These are phyloP conservation scores for Takifugu flavidus DNA, from an alignment of 2,113 vertebrate species.

Conservation along the genomic window DNA sequence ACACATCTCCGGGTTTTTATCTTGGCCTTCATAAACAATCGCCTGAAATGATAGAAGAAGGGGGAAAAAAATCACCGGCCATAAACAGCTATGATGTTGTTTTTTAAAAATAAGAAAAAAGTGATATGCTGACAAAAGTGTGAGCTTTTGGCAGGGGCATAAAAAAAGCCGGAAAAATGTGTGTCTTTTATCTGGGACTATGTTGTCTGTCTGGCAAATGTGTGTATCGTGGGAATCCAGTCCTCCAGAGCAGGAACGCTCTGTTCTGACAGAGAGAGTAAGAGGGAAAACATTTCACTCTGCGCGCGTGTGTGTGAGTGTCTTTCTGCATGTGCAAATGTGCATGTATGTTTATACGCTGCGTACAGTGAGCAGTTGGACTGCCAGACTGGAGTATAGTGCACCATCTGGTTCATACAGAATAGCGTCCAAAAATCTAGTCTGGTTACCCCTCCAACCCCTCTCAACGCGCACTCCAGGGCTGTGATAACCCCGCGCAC, in stretches of 20 bases:
- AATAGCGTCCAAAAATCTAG: conserved; percentile 70
- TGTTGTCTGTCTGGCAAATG: conserved; percentile 60
- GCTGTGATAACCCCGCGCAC: conserved; percentile 60
- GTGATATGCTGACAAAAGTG: conserved; percentile 4
- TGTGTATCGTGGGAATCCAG: conserved; percentile 63
- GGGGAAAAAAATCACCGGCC: conserved; percentile 6
- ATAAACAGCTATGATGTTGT: conserved; percentile 10
- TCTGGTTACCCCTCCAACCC: conserved; percentile 74
- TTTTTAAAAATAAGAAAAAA: neutral
- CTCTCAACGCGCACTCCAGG: conserved; percentile 72
- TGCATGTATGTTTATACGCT: conserved; percentile 60
- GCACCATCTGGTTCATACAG: conserved; percentile 72
- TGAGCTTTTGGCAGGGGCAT: conserved; percentile 15
- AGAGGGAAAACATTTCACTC: conserved; percentile 37
- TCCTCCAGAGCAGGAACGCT: conserved; percentile 62
- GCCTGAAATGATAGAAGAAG: conserved; percentile 73
- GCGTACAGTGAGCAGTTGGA: conserved; percentile 75
- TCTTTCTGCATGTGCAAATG: conserved; percentile 36
- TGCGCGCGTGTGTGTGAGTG: conserved; percentile 27
- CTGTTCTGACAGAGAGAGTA: conserved; percentile 66
- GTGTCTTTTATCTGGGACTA: conserved; percentile 60
- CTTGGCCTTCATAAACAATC: conserved; percentile 94
- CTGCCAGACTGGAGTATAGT: conserved; percentile 76
- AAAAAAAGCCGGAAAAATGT: conserved; percentile 33
- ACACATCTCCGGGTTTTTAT: conserved; percentile 98